phyloP scores from a whole-genome alignment of 2,888 invertebrate genomes.

The Girardia tigrina region DNA sequence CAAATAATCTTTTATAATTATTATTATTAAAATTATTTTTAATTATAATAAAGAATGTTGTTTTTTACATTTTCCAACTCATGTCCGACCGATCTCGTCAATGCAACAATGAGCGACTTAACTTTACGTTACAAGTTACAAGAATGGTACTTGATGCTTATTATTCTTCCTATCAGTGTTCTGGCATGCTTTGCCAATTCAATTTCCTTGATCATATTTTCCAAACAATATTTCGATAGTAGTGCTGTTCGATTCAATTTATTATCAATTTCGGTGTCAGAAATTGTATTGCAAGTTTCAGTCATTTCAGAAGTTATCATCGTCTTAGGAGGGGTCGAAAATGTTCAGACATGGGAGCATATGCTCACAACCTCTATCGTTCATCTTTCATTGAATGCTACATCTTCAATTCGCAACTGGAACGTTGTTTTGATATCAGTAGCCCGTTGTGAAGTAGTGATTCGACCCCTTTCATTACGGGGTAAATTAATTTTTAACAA shows the following conservation, averaged over 20 bases:
- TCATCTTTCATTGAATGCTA: conserved; percentile 23
- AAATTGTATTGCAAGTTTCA: background rate
- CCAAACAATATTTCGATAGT: conserved; percentile 15
- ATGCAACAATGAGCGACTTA: background rate
- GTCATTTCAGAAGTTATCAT: conserved; percentile 11
- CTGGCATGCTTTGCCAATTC: conserved; percentile 9
- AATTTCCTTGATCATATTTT: conserved; percentile 6
- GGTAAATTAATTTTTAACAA: background rate
- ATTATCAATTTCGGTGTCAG: conserved; percentile 8
- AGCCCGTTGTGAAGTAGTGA: background rate
- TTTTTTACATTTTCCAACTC: background rate
- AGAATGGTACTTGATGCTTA: conserved; percentile 26
- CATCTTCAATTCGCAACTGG: conserved; percentile 23
- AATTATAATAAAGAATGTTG: too few species aligned
- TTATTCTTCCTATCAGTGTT: conserved; percentile 3
- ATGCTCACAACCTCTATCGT: conserved; percentile 2
- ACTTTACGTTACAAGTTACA: background rate
- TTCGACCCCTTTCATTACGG: background rate
- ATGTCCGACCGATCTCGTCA: background rate
- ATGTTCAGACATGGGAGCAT: background rate
- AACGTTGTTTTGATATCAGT: background rate
- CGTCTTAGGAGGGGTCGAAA: conserved; percentile 13
- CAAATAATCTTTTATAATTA: too few species aligned
- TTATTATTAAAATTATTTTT: too few species aligned
- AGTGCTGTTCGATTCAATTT: conserved; percentile 5